Evolutionary conservation across 2,888 invertebrate genomes (phyloP), one percentile per base, ranked within the genome.

Genomic region (Cepaea hortensis): DNA sequence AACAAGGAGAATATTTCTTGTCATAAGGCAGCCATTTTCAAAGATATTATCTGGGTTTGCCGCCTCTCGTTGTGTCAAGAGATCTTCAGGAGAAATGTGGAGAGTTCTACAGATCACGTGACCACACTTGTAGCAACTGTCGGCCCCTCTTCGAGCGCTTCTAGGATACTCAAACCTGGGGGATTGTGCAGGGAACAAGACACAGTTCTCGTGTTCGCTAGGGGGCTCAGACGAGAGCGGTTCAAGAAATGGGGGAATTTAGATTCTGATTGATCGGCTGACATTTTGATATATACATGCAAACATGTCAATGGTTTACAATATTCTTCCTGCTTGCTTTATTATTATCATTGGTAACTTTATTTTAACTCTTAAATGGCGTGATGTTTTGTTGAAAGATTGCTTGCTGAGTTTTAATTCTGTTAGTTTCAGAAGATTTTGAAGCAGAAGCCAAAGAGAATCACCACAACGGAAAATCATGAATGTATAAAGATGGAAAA

Each of bases 31-130:
- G 73, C 83, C 83, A 81, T 81, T 81, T 81, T 62, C 81, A 70
- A 68, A 81, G 68, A 81, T 48, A 70, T 81, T 81, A 81, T 81
- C 73, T 65, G 83, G 73, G 68, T 83, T 83, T 83, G 73, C 55
- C 55, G 72, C 83, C 83, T 20, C 83, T 73, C 50, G 35, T 61
- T n/a, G 72, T 83, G 72, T 83, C 83, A 81, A 81, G 83, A 73
- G 73, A 61, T 83, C 83, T 72, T 61, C 46, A 35, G n/a, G 62
- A 73, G 83, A 73, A 61, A 73, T 83, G 83, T 83, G 73, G 83
- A 83, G 83, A 3, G 73, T 83, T 83, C 73, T 72, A 73, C 61
- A 83, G 73, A 83, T 83, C 83, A 83, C 83, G 73, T 83, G 83
- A 73, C 83, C 50, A 23, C 18, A 23, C 55, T 23, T 35, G 35